Evolutionary conservation across 1,140 invertebrate species (phyloP).

Genomic region (Ectropis grisescens): DNA sequence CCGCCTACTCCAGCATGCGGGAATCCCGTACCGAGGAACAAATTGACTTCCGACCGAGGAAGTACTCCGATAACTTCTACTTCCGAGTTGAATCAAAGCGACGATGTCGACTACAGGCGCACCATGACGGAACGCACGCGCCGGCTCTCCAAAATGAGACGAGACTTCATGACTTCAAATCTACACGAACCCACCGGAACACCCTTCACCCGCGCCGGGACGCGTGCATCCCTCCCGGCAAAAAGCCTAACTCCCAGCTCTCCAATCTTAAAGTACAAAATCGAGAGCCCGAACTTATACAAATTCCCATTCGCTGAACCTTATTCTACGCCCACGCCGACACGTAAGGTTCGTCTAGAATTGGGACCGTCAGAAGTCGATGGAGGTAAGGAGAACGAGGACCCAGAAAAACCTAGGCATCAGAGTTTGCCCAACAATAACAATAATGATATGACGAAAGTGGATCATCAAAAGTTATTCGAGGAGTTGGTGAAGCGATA

Average conservation of each 20-base stretch:
- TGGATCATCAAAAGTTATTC: conserved; percentile 57
- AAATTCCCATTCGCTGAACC: conserved; percentile 66
- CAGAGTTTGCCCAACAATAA: conserved; percentile 34
- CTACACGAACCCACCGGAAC: conserved; percentile 44
- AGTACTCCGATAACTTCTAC: conserved; percentile 62
- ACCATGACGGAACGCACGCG: conserved; percentile 51
- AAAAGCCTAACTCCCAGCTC: conserved; percentile 21
- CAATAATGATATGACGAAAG: conserved; percentile 27
- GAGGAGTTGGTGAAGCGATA: conserved; percentile 57
- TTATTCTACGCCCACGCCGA: conserved; percentile 49
- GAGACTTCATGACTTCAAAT: conserved; percentile 56
- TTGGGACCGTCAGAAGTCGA: conserved; percentile 32
- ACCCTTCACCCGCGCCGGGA: conserved; percentile 43
- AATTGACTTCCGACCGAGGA: conserved; percentile 45
- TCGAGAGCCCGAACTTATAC: conserved; percentile 56
- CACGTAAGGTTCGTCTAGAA: conserved; percentile 39
- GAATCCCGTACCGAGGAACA: conserved; percentile 46
- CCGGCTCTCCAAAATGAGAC: conserved; percentile 47
- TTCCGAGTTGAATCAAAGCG: conserved; percentile 54
- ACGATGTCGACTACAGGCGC: conserved; percentile 50
- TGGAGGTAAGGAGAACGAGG: conserved; percentile 36
- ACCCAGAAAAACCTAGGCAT: conserved; percentile 31
- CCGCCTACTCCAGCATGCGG: conserved; percentile 57
- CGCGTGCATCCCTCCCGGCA: conserved; percentile 45
- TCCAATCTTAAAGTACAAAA: conserved; percentile 37